Evolutionary conservation across 2,797 vertebrate species (phyloP), one percentile per base, ranked within the genome.

Genomic region (Nasua narica): DNA sequence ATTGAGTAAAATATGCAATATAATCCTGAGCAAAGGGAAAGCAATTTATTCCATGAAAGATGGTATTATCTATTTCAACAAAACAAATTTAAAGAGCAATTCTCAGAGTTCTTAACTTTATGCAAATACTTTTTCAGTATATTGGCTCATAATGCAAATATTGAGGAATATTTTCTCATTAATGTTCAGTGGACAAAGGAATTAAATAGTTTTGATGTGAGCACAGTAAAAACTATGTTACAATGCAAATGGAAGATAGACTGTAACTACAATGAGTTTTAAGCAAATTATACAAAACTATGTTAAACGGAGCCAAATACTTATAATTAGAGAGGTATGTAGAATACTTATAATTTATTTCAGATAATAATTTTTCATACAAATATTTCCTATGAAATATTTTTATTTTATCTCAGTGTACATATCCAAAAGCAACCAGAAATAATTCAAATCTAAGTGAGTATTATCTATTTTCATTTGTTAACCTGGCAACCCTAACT

Each of bases 11-110:
- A 82, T 25, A 52, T 40, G 40, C 5, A 76, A 60, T 43, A 52
- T 90, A 95, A 93, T 81, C 25, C 16, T 81, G 40, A 94, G 79
- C 35, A 87, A 60, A 25, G 52, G n/a, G 52, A 92, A 96, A 87
- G 4, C 16, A 37, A 84, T 2, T 18, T 89, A 46, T 60, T 52
- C 35, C 43, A 69, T 27, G 14, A 89, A 95, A 86, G 52, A 25
- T 40, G 0, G 19, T 81, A 40, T 27, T 91, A 74, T 46, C 27
- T 77, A 37, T 32, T 65, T 87, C 67, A 58, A 67, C 56, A 94
- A 91, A 85, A 88, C 40, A 74, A 65, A 78, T 65, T 78, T 67
- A 40, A 88, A 95, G 37, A 85, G 35, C 29, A n/a, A 13, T 88
- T 88, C 77, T 70, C 13, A 40, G 37, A 91, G 40, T 56, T 91